phyloP scores from a whole-genome alignment of 2,888 invertebrate genomes.

The Eristalis pertinax region DNA sequence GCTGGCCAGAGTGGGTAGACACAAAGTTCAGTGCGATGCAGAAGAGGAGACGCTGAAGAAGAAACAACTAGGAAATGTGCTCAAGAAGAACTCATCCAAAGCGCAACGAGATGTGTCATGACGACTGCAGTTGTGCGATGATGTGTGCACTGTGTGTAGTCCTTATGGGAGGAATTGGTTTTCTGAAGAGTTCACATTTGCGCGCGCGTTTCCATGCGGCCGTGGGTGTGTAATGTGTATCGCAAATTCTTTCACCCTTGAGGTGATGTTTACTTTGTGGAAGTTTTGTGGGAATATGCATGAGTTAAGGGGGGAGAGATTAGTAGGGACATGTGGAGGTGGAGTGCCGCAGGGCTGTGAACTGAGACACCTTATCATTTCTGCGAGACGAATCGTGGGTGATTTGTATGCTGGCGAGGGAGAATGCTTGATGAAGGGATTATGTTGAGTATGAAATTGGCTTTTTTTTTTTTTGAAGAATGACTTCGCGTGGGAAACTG shows the following conservation, averaged over 20 bases:
- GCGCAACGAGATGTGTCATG: conserved; percentile 52
- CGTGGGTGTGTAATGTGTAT: background rate
- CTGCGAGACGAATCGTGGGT: background rate
- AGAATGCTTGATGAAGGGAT: background rate
- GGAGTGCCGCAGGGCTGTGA: background rate
- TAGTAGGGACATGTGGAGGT: background rate
- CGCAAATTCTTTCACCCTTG: background rate
- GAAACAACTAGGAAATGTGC: conserved; percentile 60
- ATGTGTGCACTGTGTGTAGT: conserved; percentile 14
- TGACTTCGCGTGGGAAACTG: background rate
- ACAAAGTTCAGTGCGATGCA: background rate
- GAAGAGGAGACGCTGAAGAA: no score
- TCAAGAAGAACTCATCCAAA: conserved; percentile 63
- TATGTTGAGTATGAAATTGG: background rate
- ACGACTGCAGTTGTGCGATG: conserved; percentile 35
- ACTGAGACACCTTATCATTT: background rate
- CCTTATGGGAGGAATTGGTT: conserved; percentile 32
- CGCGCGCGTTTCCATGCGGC: conserved; percentile 23
- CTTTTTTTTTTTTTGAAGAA: background rate
- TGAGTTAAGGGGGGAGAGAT: background rate
- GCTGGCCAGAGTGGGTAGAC: background rate
- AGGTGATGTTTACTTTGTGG: background rate
- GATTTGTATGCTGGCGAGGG: background rate
- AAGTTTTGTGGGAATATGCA: background rate
- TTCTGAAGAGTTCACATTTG: conserved; percentile 38